Base-by-base conservation (phyloP, 2,797 vertebrate genomes). In the Otolemur crassicaudatus region DNA sequence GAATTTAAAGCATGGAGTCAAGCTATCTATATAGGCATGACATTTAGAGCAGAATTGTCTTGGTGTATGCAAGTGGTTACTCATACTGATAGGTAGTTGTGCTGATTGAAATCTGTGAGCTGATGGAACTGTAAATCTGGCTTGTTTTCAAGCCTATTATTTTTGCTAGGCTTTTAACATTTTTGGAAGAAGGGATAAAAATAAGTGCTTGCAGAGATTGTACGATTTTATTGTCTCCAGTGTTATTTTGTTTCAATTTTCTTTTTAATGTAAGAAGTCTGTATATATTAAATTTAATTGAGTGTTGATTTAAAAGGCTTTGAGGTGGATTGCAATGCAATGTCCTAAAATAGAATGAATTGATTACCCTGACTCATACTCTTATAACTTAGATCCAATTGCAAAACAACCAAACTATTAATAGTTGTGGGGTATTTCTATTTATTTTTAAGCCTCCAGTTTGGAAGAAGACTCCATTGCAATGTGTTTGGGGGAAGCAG, bases 211-310 rank as follows among this genome's bases (percentile, higher is more conserved):
- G 43, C 7, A 81, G 53, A 79, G 25, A 76, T 17, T 72, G 2
- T 80, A 60, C 1, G 81, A 3, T 70, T 92, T 70, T 73, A 87
- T 80, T 84, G 37, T 94, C 56, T 81, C 34, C 34, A 73, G 11
- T 61, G 67, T 53, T 85, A 83, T 84, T 96, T 79, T 91, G 31
- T 96, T 93, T 89, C 63, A 70, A 22, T 84, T 91, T 95, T 46
- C 19, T 83, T 84, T 77, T 86, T 60, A 90, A 79, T 89, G 37
- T 72, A 72, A 37, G 40, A 79, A 46, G 10, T 82, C 9, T 91
- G 9, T 69, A 40, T 58, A 12, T 73, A 83, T 89, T 80, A 84
- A 90, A 65, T 92, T 80, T 91, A 83, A 40, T 87, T 93, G 58
- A 83, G 87, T 89, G 7, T 37, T 90, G 6, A 83, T 89, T 93